Percentiles rank a stretch among this genome's conserved stretches.
Conservation (phyloP, 2,113 vertebrate species). For the Campylomormyrus tamandua region DNA sequence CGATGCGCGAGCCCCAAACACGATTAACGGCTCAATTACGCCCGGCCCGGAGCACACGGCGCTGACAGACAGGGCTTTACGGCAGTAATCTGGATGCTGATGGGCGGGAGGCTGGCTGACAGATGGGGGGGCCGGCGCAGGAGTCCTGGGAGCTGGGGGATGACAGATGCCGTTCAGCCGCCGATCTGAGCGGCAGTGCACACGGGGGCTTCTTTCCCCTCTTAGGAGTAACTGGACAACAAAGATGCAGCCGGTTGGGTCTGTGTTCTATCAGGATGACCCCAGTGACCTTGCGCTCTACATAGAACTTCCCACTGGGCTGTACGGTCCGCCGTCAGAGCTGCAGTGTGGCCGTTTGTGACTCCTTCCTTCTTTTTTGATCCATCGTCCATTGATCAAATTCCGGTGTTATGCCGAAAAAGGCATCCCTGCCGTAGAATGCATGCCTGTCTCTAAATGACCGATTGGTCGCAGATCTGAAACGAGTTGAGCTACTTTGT, state of each 20-base stretch:
- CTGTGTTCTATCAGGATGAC: constrained; percentile 19
- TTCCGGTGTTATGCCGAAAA: no score
- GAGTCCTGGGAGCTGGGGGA: constrained; percentile 17
- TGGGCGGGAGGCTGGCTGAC: constrained; percentile 12
- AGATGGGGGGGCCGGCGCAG: constrained; percentile 15
- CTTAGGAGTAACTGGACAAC: neutral
- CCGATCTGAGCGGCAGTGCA: neutral
- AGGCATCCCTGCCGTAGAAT: no score
- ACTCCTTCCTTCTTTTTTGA: neutral
- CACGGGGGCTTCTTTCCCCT: neutral
- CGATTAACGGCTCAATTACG: constrained; percentile 49
- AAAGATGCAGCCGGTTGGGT: constrained; percentile 9
- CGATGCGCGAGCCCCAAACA: constrained; percentile 43
- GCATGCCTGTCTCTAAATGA: no score
- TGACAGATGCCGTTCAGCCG: constrained; percentile 24
- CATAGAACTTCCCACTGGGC: neutral
- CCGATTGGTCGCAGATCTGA: no score
- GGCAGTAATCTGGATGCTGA: constrained; percentile 38
- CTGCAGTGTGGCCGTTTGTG: neutral
- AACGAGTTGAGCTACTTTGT: no score
- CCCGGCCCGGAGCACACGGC: constrained; percentile 27
- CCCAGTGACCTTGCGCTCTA: constrained; percentile 21
- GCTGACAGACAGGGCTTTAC: constrained; percentile 43
- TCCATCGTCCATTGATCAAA: neutral
- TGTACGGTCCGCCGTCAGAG: neutral